These are phyloP conservation scores for Magallana gigas DNA, from an alignment of 1,140 invertebrate genomes.

Conservation along the genomic window DNA sequence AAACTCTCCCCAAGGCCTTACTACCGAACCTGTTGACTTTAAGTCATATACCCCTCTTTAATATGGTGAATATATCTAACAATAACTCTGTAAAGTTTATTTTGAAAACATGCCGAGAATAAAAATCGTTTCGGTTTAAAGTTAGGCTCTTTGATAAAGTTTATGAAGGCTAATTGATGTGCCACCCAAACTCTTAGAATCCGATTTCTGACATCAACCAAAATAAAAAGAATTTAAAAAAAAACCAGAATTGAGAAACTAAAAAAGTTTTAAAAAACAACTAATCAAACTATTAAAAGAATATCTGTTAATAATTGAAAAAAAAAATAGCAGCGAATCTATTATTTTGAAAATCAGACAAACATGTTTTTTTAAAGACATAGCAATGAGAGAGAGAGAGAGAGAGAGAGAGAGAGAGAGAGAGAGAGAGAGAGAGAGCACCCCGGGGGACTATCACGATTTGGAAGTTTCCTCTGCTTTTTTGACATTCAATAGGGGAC, in stretches of 20 bases:
- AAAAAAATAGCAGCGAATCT: no score
- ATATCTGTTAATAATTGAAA: no score
- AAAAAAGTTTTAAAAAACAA: no score
- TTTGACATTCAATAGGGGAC: neutral
- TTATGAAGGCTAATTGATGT: neutral
- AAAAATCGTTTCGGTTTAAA: slow-evolving; percentile 5
- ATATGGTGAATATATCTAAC: slow-evolving; percentile 18
- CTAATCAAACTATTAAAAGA: no score
- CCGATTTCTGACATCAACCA: neutral
- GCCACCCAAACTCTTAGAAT: neutral
- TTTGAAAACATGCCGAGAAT: slow-evolving; percentile 22
- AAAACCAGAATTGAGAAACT: no score
- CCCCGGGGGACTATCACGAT: neutral
- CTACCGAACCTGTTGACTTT: neutral
- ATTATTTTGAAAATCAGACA: no score
- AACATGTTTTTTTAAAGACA: no score
- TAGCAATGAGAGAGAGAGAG: neutral
- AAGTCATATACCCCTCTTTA: neutral
- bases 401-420: slow-evolving; percentile 14
- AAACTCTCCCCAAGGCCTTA: neutral
- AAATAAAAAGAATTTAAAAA: no score
- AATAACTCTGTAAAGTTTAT: slow-evolving; percentile 18
- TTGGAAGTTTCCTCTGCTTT: neutral
- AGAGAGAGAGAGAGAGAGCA: slow-evolving; percentile 3
- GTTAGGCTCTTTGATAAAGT: neutral